Conservation (phyloP, 2,888 invertebrate genomes). For the Ormia ochracea region DNA sequence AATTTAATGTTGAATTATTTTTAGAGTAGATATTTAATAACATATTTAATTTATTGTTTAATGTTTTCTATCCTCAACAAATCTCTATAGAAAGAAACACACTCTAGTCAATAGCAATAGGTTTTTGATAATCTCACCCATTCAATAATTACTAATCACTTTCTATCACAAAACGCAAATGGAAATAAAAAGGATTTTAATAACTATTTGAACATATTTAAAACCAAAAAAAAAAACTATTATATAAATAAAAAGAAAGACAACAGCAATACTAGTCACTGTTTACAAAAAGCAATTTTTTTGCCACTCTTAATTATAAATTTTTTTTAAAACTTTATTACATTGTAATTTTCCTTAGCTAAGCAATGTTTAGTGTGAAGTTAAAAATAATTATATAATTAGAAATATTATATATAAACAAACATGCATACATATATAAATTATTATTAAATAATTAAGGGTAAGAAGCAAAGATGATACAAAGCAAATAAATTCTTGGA, state of each 20-base stretch:
- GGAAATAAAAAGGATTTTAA: background rate
- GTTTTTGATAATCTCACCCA: background rate
- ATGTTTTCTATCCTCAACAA: background rate
- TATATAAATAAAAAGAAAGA: background rate
- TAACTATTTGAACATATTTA: background rate
- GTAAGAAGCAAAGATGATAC: background rate
- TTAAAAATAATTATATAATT: slow-evolving; percentile 43
- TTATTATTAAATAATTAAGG: slow-evolving; percentile 32
- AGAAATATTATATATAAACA: slow-evolving; percentile 1
- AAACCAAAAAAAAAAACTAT: background rate
- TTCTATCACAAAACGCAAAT: background rate
- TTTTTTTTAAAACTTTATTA: background rate
- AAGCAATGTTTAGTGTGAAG: slow-evolving; percentile 57
- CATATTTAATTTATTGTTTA: background rate
- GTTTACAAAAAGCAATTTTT: slow-evolving; percentile 7
- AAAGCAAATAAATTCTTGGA: slow-evolving; percentile 11
- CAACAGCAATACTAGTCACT: slow-evolving; percentile 23
- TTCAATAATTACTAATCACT: slow-evolving; percentile 3
- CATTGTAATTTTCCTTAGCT: slow-evolving; percentile 38
- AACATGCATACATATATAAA: background rate
- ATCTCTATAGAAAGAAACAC: slow-evolving; percentile 1
- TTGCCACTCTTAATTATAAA: background rate
- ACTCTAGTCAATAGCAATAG: slow-evolving; percentile 36
- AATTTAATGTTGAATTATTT: no score
- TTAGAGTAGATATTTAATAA: background rate